These are phyloP conservation scores for Amphipyra berbera DNA, from an alignment of 2,888 invertebrate genomes.

Conservation along the genomic window DNA sequence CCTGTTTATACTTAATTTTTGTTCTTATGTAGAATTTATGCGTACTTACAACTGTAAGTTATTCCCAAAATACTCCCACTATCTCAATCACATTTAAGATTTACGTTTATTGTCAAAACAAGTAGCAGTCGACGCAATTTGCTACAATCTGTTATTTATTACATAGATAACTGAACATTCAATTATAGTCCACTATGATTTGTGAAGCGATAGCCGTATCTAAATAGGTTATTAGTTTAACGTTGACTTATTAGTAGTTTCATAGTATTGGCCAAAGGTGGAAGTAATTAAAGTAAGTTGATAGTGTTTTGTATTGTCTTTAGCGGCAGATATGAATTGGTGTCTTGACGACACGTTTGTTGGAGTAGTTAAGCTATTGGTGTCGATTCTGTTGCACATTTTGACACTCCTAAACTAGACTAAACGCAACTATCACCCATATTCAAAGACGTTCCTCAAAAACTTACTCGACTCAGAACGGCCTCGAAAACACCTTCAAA, in stretches of 20 bases:
- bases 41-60: neutral
- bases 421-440: no score
- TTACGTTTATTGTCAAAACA: constrained; percentile 17
- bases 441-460: no score
- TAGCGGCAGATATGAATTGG: no score
- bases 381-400: no score
- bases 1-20: no score
- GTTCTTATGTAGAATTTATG: no score
- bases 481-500: no score
- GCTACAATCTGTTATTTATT: constrained; percentile 28
- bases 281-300: neutral
- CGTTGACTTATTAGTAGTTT: constrained; percentile 16
- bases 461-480: no score
- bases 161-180: constrained; percentile 26
- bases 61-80: constrained; percentile 5
- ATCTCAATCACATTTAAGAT: constrained; percentile 12
- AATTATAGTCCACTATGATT: constrained; percentile 34
- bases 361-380: no score
- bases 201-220: constrained; percentile 33
- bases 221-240: constrained; percentile 51
- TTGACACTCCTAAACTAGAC: no score
- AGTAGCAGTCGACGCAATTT: constrained; percentile 6
- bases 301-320: neutral
- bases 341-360: no score
- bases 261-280: neutral